phyloP scores from a whole-genome alignment of 2,888 invertebrate genomes.

The Epistrophella euchroma region DNA sequence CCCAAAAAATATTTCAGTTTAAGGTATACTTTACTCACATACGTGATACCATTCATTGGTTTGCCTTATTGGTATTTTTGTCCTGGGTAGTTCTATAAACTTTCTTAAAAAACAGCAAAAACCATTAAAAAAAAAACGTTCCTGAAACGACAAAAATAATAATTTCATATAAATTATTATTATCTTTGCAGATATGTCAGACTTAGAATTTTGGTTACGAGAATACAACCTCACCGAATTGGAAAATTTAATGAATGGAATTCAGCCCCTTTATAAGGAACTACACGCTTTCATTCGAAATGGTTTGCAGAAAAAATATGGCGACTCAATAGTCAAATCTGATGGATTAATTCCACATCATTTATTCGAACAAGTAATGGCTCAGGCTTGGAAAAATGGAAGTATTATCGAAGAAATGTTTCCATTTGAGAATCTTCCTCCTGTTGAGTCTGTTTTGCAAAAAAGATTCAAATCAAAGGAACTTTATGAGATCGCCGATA shows the following conservation, averaged over 20 bases:
- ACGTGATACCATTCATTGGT: no score
- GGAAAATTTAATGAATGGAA: constrained; percentile 87
- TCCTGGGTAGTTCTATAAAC: no score
- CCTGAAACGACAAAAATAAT: no score
- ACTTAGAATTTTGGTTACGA: background rate
- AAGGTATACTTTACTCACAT: no score
- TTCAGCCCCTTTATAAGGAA: constrained; percentile 90
- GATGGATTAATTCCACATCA: constrained; percentile 89
- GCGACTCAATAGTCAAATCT: constrained; percentile 86
- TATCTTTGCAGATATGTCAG: background rate
- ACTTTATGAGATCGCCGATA: background rate
- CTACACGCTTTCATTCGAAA: constrained; percentile 91
- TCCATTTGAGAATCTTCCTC: constrained; percentile 3
- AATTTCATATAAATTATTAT: no score
- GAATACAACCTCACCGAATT: constrained; percentile 84
- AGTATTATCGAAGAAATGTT: constrained; percentile 9
- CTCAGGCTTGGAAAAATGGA: constrained; percentile 43
- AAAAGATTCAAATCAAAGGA: background rate
- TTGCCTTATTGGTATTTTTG: no score
- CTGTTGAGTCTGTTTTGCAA: background rate
- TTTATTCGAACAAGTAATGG: constrained; percentile 85
- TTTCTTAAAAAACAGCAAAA: no score
- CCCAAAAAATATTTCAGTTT: no score
- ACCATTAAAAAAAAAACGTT: no score
- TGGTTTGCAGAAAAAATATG: constrained; percentile 88